Conservation (phyloP, 2,797 vertebrate species). For the Pachyuromys duprasi region DNA sequence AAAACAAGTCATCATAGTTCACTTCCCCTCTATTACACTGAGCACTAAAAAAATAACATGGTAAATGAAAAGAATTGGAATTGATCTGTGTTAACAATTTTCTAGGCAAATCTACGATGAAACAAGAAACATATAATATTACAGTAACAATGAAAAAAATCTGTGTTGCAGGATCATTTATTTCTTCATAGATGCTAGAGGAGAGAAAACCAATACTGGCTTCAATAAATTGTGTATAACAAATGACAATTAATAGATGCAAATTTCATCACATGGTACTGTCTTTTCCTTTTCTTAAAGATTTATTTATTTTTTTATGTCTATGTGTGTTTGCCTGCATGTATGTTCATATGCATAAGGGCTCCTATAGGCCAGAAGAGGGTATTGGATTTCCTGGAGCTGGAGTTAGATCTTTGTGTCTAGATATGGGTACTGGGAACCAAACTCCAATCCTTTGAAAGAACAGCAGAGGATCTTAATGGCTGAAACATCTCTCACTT, state of each 20-base stretch:
- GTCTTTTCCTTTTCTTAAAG: background rate
- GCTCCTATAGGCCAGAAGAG: background rate
- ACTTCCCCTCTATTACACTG: background rate
- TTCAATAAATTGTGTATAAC: background rate
- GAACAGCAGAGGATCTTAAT: background rate
- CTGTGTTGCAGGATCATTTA: background rate
- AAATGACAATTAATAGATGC: background rate
- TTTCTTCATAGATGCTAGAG: conserved; percentile 7
- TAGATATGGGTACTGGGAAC: background rate
- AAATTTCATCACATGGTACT: background rate
- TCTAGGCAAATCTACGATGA: background rate
- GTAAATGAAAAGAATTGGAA: background rate
- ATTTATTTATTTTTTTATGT: background rate
- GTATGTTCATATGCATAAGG: background rate
- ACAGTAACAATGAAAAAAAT: background rate
- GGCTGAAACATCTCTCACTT: background rate
- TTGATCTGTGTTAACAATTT: conserved; percentile 7
- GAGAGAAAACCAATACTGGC: background rate
- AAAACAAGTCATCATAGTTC: background rate
- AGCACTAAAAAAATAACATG: background rate
- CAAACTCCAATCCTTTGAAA: background rate
- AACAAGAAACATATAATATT: background rate
- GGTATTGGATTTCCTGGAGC: background rate
- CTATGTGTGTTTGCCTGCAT: background rate
- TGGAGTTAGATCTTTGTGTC: background rate